A percentile compares a stretch with the other conserved stretches of the same genome.
These are phyloP conservation scores for Deroplatys truncata DNA, from an alignment of 2,888 invertebrate species.

Conservation along the genomic window DNA sequence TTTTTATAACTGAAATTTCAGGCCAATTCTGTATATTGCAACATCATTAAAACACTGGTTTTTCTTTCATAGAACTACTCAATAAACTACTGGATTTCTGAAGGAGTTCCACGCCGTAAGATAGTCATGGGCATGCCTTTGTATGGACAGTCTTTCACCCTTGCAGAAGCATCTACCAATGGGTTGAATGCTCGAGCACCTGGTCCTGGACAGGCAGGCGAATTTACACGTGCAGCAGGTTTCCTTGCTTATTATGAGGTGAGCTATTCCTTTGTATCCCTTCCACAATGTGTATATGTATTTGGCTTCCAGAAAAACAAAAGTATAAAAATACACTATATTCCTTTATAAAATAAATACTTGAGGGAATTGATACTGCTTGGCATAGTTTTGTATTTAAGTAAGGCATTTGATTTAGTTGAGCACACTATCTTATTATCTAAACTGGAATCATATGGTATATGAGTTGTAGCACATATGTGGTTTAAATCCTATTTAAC, in stretches of 20 bases:
- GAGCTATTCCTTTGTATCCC: conserved; percentile 27
- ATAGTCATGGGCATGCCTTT: conserved; percentile 78
- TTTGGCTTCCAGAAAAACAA: background rate
- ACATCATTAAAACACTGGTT: background rate
- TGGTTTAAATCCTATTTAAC: too few species aligned
- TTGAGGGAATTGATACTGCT: too few species aligned
- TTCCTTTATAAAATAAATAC: background rate
- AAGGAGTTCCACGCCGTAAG: conserved; percentile 76
- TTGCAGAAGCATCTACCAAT: conserved; percentile 55
- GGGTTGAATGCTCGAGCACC: conserved; percentile 73
- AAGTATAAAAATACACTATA: background rate
- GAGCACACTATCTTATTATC: too few species aligned
- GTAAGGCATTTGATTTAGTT: too few species aligned
- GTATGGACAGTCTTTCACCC: conserved; percentile 76
- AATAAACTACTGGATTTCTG: conserved; percentile 82
- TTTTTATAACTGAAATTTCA: too few species aligned
- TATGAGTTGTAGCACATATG: too few species aligned
- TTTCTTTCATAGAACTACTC: conserved; percentile 69
- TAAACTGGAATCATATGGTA: too few species aligned
- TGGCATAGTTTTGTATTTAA: too few species aligned
- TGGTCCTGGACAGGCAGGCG: conserved; percentile 77
- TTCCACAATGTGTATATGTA: background rate
- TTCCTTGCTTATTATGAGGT: conserved; percentile 87
- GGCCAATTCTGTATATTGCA: background rate
- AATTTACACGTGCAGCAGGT: conserved; percentile 78